Evolutionary conservation across 2,797 vertebrate genomes (phyloP), one percentile per base, ranked within the genome.

Genomic region (Helarctos malayanus): DNA sequence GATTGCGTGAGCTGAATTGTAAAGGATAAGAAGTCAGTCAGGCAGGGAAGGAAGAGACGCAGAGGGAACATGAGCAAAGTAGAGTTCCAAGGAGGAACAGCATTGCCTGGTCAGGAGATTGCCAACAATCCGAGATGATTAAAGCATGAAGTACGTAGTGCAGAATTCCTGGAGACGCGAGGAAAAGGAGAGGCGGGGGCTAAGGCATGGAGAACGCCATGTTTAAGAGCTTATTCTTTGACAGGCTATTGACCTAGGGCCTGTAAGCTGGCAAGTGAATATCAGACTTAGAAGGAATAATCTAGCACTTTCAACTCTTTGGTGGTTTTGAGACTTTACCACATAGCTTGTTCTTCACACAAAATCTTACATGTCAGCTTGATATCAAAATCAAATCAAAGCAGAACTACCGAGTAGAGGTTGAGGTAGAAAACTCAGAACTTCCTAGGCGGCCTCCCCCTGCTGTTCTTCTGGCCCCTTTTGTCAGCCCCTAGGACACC

Each of bases 371-470:
- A 4, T 52, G 32, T 57, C 95, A 68, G 73, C 27, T n/a, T 94
- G 80, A 76, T 93, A 63, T 73, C 82, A 95, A 79, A 96, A 83
- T 49, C 69, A 73, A 73, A 27, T 41, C 69, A 73, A 76, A 97
- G 35, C 16, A 41, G 41, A 95, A 49, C 68, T 71, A 3, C 47
- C 52, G 61, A 15, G 68, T 80, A 54, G 52, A 63, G 29, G 29
- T 61, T 92, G 89, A 25, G 47, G 27, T 71, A 29, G 68, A 69
- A 92, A 95, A 79, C 68, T 47, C 41, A 73, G 89, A 83, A 41
- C n/a, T 69, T 81, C 32, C 13, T 4, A 7, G 15, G 18, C 80
- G 63, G 18, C 94, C 56, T 63, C 14, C 68, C 54, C 25, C 2
- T 35, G 5, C 10, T 61, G 6, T 59, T 78, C 54, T 95, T 11